phyloP scores from a whole-genome alignment of 2,888 invertebrate genomes.

The Ametastegia equiseti region DNA sequence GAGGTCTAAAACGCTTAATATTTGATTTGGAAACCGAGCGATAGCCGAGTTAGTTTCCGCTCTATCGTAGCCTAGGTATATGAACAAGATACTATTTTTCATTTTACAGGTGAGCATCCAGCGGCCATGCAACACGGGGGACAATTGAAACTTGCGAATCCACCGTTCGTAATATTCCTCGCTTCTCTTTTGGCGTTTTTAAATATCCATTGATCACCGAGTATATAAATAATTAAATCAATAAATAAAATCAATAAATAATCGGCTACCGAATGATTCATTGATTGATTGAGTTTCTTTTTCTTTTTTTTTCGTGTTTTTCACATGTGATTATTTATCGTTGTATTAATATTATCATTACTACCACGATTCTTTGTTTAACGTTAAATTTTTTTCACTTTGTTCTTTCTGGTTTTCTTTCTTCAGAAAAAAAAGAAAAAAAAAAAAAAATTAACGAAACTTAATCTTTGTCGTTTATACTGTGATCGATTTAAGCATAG shows the following conservation, averaged over 20 bases:
- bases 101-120: slow-evolving; percentile 86
- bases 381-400: not conserved
- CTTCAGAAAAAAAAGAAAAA: not conserved
- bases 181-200: slow-evolving; percentile 81
- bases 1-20: not conserved
- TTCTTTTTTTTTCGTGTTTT: too few relatives aligned
- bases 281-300: not conserved
- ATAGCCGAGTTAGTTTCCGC: not conserved
- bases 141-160: slow-evolving; percentile 82
- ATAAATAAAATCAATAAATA: not conserved
- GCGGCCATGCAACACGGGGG: slow-evolving; percentile 91
- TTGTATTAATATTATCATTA: not conserved
- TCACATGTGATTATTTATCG: not conserved
- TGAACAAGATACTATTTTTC: slow-evolving; percentile 51
- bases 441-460: too few relatives aligned
- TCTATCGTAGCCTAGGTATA: too few relatives aligned
- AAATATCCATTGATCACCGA: slow-evolving; percentile 65
- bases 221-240: not conserved
- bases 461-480: not conserved
- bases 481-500: slow-evolving; percentile 34
- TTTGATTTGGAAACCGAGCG: not conserved
- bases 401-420: not conserved
- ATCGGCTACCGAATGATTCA: too few relatives aligned
- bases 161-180: slow-evolving; percentile 84
- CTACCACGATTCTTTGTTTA: not conserved